Evolutionary conservation across 2,113 vertebrate species (phyloP).

Genomic region (Atractosteus spatula): DNA sequence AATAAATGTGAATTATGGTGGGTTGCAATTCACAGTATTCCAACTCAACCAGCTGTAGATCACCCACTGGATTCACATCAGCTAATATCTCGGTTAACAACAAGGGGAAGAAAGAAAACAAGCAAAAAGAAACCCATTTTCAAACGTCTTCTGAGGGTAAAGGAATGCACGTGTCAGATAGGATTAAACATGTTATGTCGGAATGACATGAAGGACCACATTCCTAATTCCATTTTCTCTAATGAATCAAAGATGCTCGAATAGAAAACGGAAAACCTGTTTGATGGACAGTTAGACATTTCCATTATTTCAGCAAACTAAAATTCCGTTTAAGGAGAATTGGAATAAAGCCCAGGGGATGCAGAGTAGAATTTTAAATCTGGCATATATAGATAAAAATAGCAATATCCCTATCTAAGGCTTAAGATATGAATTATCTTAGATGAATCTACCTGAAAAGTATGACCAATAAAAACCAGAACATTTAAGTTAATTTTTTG

Average conservation of each 20-base stretch:
- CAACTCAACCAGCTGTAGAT: constrained; percentile 3
- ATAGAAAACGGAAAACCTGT: constrained; percentile 13
- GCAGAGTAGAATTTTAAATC: background rate
- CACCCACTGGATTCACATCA: constrained; percentile 6
- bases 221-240: constrained; percentile 40
- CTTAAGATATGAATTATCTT: background rate
- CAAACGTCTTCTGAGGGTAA: constrained; percentile 36
- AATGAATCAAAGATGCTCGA: constrained; percentile 42
- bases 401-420: background rate
- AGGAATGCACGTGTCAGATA: constrained; percentile 36
- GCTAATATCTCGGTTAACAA: constrained; percentile 2
- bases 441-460: background rate
- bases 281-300: constrained; percentile 23
- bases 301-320: constrained; percentile 7
- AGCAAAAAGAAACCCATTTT: constrained; percentile 30
- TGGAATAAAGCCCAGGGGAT: background rate
- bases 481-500: background rate
- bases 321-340: background rate
- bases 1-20: constrained; percentile 13
- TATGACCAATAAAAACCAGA: background rate
- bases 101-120: constrained; percentile 26
- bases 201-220: constrained; percentile 37
- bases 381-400: background rate
- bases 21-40: constrained; percentile 1
- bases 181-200: constrained; percentile 48